A percentile compares a stretch with the other conserved stretches of the same genome.
phyloP scores from a whole-genome alignment of 2,113 vertebrate species.

The Oostethus manadensis region DNA sequence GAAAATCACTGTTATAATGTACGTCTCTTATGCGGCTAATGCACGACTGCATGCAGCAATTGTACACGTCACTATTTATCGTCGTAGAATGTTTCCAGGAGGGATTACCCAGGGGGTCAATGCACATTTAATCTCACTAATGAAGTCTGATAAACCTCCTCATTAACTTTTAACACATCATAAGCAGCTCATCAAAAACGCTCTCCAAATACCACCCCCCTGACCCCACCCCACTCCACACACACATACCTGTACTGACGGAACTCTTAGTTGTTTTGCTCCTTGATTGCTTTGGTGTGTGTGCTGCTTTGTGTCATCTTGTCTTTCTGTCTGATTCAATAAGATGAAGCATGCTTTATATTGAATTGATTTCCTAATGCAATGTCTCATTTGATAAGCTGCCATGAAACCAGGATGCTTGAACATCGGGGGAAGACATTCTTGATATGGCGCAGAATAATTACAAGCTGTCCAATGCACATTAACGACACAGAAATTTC shows the following conservation, averaged over 20 bases:
- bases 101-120: constrained; percentile 29
- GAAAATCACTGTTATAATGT: neutral
- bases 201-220: too few relatives aligned
- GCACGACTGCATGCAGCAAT: constrained; percentile 20
- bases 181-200: constrained; percentile 71
- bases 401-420: constrained; percentile 4
- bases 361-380: constrained; percentile 21
- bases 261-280: constrained; percentile 19
- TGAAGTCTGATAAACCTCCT: constrained; percentile 25
- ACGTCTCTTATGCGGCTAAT: too few relatives aligned
- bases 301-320: constrained; percentile 15
- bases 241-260: neutral
- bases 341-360: constrained; percentile 30
- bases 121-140: constrained; percentile 30
- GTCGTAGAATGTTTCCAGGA: constrained; percentile 14
- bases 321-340: constrained; percentile 34
- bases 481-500: too few relatives aligned
- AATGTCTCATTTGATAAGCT: constrained; percentile 33
- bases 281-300: constrained; percentile 41
- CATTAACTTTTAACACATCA: constrained; percentile 62
- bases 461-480: too few relatives aligned
- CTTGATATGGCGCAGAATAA: too few relatives aligned
- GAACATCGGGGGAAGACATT: too few relatives aligned
- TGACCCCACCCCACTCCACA: too few relatives aligned
- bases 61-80: constrained; percentile 17